Evolutionary conservation across 2,888 invertebrate species (phyloP).

Genomic region (Melieria omissa): DNA sequence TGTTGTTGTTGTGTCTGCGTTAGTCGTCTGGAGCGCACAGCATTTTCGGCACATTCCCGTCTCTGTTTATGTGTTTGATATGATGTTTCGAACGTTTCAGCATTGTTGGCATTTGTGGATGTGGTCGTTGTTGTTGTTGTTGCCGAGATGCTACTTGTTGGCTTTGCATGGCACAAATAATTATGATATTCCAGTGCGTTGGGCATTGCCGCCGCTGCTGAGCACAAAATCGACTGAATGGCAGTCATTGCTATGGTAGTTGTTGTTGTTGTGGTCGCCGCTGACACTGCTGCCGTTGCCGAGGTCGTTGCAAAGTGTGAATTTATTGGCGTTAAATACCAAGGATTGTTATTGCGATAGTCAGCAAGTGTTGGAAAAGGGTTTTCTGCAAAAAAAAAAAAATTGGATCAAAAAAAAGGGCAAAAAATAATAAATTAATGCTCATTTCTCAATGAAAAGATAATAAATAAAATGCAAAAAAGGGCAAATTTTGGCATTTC

Average conservation of each 20-base stretch:
- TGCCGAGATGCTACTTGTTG: constrained; percentile 39
- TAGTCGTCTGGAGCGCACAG: background rate
- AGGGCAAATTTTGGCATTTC: constrained; percentile 17
- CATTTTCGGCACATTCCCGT: background rate
- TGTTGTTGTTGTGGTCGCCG: constrained; percentile 13
- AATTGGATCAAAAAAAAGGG: background rate
- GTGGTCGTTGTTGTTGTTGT: constrained; percentile 32
- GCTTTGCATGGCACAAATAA: constrained; percentile 48
- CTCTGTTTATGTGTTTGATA: background rate
- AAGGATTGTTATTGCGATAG: constrained; percentile 46
- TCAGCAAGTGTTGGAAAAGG: constrained; percentile 35
- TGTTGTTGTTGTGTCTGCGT: background rate
- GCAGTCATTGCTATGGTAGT: no score
- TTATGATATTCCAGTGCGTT: constrained; percentile 53
- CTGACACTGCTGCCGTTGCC: constrained; percentile 20
- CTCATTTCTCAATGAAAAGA: background rate
- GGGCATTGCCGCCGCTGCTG: background rate
- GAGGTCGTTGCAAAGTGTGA: constrained; percentile 36
- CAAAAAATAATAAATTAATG: background rate
- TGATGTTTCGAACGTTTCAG: background rate
- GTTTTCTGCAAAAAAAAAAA: constrained; percentile 45
- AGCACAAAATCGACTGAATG: constrained; percentile 17
- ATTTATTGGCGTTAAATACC: constrained; percentile 55
- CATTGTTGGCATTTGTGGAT: background rate
- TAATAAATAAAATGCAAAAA: constrained; percentile 9